Percentiles rank a stretch among this genome's conserved stretches.
Evolutionary conservation across 2,113 vertebrate genomes (phyloP).

Genomic region (Cygnus atratus): DNA sequence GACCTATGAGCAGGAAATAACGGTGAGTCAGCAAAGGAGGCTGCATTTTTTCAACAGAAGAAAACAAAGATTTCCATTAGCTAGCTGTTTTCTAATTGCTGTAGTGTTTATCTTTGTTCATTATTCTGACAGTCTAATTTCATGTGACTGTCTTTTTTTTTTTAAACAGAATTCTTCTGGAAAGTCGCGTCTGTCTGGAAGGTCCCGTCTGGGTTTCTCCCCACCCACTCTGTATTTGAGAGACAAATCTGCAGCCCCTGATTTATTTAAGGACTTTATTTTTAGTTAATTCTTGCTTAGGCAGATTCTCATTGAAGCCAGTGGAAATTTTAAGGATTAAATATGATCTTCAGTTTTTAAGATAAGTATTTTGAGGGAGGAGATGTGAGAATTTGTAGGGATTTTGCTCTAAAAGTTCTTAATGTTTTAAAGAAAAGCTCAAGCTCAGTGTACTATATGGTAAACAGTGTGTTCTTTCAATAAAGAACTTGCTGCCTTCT

Average conservation of each 20-base stretch:
- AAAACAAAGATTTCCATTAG: constrained; percentile 27
- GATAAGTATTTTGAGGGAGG: neutral
- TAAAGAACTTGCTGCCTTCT: neutral
- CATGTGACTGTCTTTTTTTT: neutral
- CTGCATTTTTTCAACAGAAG: constrained; percentile 3
- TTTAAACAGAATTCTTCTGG: neutral
- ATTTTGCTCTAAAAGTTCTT: neutral
- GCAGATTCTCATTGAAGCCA: neutral
- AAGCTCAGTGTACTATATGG: neutral
- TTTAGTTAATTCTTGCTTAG: neutral
- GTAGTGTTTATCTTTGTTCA: constrained; percentile 9
- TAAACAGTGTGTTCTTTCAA: neutral
- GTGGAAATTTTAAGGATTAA: neutral
- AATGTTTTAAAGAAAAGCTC: neutral
- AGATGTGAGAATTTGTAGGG: neutral
- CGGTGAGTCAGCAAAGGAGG: constrained; percentile 74
- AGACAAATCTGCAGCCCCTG: neutral
- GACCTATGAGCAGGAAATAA: constrained; percentile 92
- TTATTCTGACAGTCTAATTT: constrained; percentile 1
- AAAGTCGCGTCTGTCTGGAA: neutral
- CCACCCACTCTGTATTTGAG: neutral
- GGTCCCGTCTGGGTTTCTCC: neutral
- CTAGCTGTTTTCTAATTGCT: constrained; percentile 29
- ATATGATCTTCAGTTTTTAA: neutral
- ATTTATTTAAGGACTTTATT: neutral